Evolutionary conservation across 2,888 invertebrate species (phyloP).

Genomic region (Rutpela maculata): DNA sequence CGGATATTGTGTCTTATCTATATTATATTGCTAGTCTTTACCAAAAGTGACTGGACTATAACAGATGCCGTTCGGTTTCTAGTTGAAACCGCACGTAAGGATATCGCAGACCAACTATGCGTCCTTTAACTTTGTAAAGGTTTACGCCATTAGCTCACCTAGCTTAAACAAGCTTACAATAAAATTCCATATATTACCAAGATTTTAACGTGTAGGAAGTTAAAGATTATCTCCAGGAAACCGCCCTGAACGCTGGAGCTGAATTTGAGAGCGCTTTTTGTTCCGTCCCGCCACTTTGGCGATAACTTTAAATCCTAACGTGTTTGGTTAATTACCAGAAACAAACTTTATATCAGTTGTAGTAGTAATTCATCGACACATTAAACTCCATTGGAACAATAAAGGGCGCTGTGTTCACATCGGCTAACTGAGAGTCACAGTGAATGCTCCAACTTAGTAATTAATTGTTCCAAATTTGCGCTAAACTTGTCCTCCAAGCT

Average conservation of each 20-base stretch:
- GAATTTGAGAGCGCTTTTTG: conserved; percentile 40
- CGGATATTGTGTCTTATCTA: too few relatives aligned
- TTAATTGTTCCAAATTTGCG: conserved; percentile 69
- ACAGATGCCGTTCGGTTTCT: not conserved
- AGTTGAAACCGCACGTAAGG: not conserved
- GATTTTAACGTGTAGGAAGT: conserved; percentile 35
- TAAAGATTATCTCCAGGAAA: conserved; percentile 40
- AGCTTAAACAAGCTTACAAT: conserved; percentile 36
- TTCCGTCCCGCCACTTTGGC: conserved; percentile 12
- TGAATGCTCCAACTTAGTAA: conserved; percentile 65
- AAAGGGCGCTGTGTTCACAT: conserved; percentile 62
- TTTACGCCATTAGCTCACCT: conserved; percentile 36
- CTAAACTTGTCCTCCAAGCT: conserved; percentile 45
- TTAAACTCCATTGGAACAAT: conserved; percentile 64
- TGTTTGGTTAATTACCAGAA: conserved; percentile 57
- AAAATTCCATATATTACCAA: conserved; percentile 39
- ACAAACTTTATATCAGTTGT: conserved; percentile 60
- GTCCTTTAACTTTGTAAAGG: conserved; percentile 33
- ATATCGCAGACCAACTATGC: not conserved
- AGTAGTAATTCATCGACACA: conserved; percentile 65
- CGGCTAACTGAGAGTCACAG: conserved; percentile 53
- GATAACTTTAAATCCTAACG: conserved; percentile 39
- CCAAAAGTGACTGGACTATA: too few relatives aligned
- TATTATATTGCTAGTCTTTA: too few relatives aligned
- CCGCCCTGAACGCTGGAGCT: conserved; percentile 34